Evolutionary conservation across 2,797 vertebrate genomes (phyloP), one percentile per base, ranked within the genome.

Genomic region (Dermochelys coriacea): DNA sequence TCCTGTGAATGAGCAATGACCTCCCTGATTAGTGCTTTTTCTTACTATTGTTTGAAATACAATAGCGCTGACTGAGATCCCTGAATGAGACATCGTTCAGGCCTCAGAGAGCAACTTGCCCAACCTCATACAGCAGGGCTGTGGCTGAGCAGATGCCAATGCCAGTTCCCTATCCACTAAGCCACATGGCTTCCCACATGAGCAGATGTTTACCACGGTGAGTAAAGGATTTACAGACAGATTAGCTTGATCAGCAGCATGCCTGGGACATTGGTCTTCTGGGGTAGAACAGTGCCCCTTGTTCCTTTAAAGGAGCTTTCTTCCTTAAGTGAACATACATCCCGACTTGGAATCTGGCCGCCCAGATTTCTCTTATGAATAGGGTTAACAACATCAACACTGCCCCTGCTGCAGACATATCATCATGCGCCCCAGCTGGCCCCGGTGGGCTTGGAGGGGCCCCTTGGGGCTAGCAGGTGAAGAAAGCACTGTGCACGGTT

Each of bases 11-110:
- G 31, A 61, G 59, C 59, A 12, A 31, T 7, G 59, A 34, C 29
- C 23, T 31, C 12, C 12, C 3, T 34, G 57, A 61, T 31, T 16
- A 55, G 55, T 27, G 23, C 29, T 15, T 31, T 29, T 29, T 5
- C 55, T 57, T 57, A 57, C 25, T 55, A 8, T 27, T 57, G 31
- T 61, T 61, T 61, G 29, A 31, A 5, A 3, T 34, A 31, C 31
- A 61, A 31, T 59, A 59, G 57, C 12, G 31, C 12, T 59, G 5
- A 57, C 10, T 14, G 57, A 29, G 57, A 15, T 52, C 29, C 5
- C 57, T 14, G 57, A 15, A 12, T 0, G 12, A 15, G 57, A 31
- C 27, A 6, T 3, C 3, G 57, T 12, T 12, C 57, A 6, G 5
- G 57, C 57, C 27, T 5, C 57, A 61, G 34, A 61, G 57, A 61